A percentile compares a stretch with the other conserved stretches of the same genome.
These are phyloP conservation scores for Archips crataeganus DNA, from an alignment of 2,888 invertebrate species.

Conservation along the genomic window DNA sequence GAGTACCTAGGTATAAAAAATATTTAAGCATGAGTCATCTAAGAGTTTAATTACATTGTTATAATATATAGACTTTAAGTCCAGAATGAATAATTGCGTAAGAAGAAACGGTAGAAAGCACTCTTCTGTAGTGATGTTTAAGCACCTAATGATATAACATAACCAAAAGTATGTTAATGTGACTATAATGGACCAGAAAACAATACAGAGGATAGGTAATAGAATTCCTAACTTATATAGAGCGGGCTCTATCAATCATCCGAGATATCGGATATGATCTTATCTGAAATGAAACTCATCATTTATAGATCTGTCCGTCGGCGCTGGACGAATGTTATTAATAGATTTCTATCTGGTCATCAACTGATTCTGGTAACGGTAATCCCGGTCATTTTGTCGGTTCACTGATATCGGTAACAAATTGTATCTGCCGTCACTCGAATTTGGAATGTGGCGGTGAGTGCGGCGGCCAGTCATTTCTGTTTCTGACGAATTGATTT, in stretches of 20 bases:
- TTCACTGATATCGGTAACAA: constrained; percentile 74
- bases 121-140: background rate
- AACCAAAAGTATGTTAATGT: constrained; percentile 74
- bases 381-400: constrained; percentile 75
- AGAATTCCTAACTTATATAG: constrained; percentile 79
- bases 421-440: constrained; percentile 69
- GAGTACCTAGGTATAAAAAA: background rate
- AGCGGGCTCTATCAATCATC: constrained; percentile 79
- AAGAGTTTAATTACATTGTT: too few relatives aligned
- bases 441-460: constrained; percentile 45
- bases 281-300: constrained; percentile 85
- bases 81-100: too few relatives aligned
- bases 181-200: constrained; percentile 77
- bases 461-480: constrained; percentile 29
- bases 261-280: constrained; percentile 78
- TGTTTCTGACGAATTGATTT: constrained; percentile 34
- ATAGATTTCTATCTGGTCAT: constrained; percentile 84
- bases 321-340: constrained; percentile 82
- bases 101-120: background rate
- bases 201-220: constrained; percentile 76
- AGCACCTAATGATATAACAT: constrained; percentile 33
- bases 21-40: background rate
- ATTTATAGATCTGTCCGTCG: constrained; percentile 83
- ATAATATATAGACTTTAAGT: too few relatives aligned
- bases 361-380: constrained; percentile 81